Evolutionary conservation across 2,888 invertebrate species (phyloP), one percentile per base, ranked within the genome.

Genomic region (Hyppa rectilinea): DNA sequence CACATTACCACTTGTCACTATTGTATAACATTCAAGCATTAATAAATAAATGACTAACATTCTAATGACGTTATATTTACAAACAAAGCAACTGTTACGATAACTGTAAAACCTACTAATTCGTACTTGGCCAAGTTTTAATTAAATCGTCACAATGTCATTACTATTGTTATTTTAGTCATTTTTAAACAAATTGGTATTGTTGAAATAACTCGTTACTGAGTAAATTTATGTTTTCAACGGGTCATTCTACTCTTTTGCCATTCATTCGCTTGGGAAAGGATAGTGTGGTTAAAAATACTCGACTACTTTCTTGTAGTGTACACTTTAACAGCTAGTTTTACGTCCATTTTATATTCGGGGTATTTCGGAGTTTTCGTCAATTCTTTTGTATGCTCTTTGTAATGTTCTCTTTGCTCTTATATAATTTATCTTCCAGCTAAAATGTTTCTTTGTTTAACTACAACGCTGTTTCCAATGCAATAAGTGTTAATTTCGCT

Each of bases 51-150:
- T 31, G 2, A 53, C 26, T 36, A n/a, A 74, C 45, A 38, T 31
- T 43, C n/a, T n/a, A 52, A 73, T 52, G 4, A 66, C 23, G 17
- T 34, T 29, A 34, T 74, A 56, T 68, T 64, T 73, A 60, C 23
- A 73, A 58, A 64, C 64, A 65, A 75, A 49, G 26, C 23, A 52
- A 58, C 56, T 20, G 61, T 64, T 65, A 60, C 26, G 20, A 10
- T 73, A 66, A 52, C 50, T 52, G 61, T 63, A 45, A 47, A 67
- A 40, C 14, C 14, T 47, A 49, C 34, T n/a, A 49, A 53, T 65
- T 75, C 20, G 45, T 43, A 61, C 40, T 60, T 70, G 76, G 62
- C 59, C 40, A 67, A 47, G 56, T 58, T 79, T 63, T 26, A 29
- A 61, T 55, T 52, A 43, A 50, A 53, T 14, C n/a, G 34, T 68